These are phyloP conservation scores for Pica pica DNA, from an alignment of 2,113 vertebrate genomes.

Conservation along the genomic window DNA sequence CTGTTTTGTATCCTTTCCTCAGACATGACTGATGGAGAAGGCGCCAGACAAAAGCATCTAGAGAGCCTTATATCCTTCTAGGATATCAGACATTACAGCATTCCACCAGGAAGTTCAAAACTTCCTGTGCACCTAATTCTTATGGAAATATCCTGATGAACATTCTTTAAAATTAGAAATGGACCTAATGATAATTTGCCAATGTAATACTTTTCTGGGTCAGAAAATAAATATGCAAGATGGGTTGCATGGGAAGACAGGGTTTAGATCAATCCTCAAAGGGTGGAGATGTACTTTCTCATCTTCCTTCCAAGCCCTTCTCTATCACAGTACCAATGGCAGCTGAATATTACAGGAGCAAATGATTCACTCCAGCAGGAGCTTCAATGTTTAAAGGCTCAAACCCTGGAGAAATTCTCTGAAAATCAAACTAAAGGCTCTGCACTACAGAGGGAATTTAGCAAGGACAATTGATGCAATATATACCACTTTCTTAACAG, in stretches of 20 bases:
- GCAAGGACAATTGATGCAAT: background rate
- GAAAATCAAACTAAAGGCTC: background rate
- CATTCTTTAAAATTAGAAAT: background rate
- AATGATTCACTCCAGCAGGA: background rate
- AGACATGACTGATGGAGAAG: background rate
- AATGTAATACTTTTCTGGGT: background rate
- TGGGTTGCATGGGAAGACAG: background rate
- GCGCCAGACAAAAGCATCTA: rapidly evolving
- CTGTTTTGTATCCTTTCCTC: background rate
- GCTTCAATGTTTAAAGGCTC: background rate
- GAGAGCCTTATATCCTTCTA: background rate
- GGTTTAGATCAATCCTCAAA: background rate
- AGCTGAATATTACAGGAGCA: background rate
- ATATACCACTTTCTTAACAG: background rate
- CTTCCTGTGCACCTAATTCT: background rate
- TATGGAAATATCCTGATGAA: background rate
- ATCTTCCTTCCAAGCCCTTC: background rate
- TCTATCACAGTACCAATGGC: background rate
- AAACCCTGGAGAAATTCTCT: background rate
- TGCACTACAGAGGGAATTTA: background rate
- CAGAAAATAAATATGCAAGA: background rate
- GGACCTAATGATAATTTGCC: background rate
- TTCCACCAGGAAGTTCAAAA: background rate
- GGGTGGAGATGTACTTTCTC: background rate
- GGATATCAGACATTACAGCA: background rate